Evolutionary conservation across 2,888 invertebrate species (phyloP).

Genomic region (Thelaira solivaga): DNA sequence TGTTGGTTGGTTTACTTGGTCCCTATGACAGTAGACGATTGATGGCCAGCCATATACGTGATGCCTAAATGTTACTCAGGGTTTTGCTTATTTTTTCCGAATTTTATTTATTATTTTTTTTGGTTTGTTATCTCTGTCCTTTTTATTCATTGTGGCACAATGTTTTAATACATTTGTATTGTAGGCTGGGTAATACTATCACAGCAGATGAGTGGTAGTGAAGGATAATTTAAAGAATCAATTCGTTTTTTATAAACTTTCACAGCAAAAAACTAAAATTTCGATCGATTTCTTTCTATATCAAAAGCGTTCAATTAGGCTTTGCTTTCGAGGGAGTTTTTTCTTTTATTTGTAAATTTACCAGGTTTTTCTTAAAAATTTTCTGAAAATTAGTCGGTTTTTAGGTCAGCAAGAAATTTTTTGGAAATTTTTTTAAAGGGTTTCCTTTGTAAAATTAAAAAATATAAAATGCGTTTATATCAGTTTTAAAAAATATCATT

Average conservation of each 20-base stretch:
- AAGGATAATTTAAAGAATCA: conserved; percentile 7
- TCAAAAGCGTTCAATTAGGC: no score
- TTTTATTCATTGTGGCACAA: conserved; percentile 7
- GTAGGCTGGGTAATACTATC: conserved; percentile 23
- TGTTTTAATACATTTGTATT: conserved; percentile 33
- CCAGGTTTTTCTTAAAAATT: no score
- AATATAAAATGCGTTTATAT: no score
- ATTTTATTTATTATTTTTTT: conserved; percentile 2
- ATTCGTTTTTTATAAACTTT: background rate
- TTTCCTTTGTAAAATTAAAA: no score
- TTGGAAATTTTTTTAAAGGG: no score
- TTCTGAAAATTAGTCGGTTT: no score
- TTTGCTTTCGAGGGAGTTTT: no score
- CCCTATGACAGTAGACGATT: conserved; percentile 68
- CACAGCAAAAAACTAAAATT: no score
- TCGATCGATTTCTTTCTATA: no score
- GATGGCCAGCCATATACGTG: conserved; percentile 66
- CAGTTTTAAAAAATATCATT: no score
- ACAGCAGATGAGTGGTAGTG: conserved; percentile 25
- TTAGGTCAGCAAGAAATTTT: no score
- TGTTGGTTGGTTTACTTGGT: conserved; percentile 44
- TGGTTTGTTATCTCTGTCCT: conserved; percentile 6
- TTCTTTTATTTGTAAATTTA: no score
- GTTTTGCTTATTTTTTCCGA: conserved; percentile 27
- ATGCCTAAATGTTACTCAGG: conserved; percentile 56